These are phyloP conservation scores for Drosophila guanche DNA, from an alignment of 1,140 invertebrate genomes.

Conservation along the genomic window DNA sequence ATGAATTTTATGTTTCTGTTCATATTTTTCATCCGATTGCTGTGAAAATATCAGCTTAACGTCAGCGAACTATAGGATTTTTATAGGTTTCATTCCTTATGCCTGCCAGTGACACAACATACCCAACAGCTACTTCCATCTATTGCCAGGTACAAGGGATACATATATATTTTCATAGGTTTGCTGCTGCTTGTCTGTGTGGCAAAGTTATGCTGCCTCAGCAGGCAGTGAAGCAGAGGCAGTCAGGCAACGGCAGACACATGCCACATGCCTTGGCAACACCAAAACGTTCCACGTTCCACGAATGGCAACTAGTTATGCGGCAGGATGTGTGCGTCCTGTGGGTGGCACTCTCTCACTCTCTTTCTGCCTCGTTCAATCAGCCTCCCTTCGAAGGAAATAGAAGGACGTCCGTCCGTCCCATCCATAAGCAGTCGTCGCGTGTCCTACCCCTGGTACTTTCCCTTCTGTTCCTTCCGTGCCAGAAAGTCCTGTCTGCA, in stretches of 20 bases:
- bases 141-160: no score
- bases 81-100: no score
- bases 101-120: no score
- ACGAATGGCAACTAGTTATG: conserved; percentile 71
- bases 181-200: no score
- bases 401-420: background rate
- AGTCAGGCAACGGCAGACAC: background rate
- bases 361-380: conserved; percentile 6
- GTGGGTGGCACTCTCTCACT: conserved; percentile 9
- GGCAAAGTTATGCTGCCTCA: no score
- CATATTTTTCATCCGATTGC: no score
- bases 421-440: conserved; percentile 22
- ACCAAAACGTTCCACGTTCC: conserved; percentile 43
- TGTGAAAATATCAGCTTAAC: no score
- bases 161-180: no score
- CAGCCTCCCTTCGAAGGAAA: conserved; percentile 31
- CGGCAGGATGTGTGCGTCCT: conserved; percentile 48
- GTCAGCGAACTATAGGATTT: no score
- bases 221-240: no score
- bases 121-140: no score
- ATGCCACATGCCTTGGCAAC: conserved; percentile 62
- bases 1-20: no score
- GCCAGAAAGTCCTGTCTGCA: conserved; percentile 56
- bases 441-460: conserved; percentile 42
- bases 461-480: conserved; percentile 34